A percentile compares a stretch with the other conserved stretches of the same genome.
These are phyloP conservation scores for Luperina testacea DNA, from an alignment of 2,888 invertebrate genomes.

Conservation along the genomic window DNA sequence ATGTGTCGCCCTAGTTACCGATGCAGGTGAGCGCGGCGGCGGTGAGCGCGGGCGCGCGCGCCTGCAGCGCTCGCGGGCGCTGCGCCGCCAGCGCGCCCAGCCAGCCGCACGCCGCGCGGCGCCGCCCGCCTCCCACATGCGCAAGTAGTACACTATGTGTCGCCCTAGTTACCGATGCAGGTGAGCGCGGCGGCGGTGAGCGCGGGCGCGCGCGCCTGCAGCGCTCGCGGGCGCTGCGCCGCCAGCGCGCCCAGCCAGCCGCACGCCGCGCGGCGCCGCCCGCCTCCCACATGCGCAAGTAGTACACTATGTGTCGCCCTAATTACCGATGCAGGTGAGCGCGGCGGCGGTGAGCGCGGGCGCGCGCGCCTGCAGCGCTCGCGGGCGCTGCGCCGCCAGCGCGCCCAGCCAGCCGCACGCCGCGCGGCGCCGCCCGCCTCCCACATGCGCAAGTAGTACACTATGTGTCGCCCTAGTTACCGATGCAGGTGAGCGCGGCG, in stretches of 20 bases:
- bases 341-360: conserved; percentile 73
- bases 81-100: too few relatives aligned
- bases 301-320: background rate
- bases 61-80: too few relatives aligned
- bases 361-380: conserved; percentile 80
- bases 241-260: conserved; percentile 82
- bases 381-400: conserved; percentile 77
- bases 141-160: background rate
- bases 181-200: conserved; percentile 73
- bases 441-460: conserved; percentile 73
- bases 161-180: conserved; percentile 25
- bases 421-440: conserved; percentile 81
- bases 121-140: too few relatives aligned
- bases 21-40: too few relatives aligned
- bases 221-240: conserved; percentile 75
- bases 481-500: conserved; percentile 64
- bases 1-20: too few relatives aligned
- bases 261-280: conserved; percentile 84
- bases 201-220: conserved; percentile 80
- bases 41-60: too few relatives aligned
- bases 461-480: conserved; percentile 2
- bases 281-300: too few relatives aligned
- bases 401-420: conserved; percentile 83
- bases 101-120: too few relatives aligned
- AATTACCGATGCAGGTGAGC: conserved; percentile 61